A percentile compares a stretch with the other conserved stretches of the same genome.
Evolutionary conservation across 37 sponge, comb jelly and placozoan species (phyloP).

Genomic region (Halichondria panicea): DNA sequence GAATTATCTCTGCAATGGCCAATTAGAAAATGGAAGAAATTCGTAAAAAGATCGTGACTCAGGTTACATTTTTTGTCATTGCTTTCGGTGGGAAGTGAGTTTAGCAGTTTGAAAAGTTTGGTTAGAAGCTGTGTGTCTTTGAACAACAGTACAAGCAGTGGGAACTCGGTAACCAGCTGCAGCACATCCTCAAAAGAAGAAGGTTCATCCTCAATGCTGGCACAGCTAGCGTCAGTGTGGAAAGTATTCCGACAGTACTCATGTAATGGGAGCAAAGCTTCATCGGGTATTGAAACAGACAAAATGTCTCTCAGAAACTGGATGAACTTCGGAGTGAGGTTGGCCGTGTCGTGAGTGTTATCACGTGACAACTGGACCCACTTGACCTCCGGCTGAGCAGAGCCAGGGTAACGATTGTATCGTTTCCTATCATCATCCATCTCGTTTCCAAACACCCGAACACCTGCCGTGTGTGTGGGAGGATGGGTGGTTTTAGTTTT

Average conservation of each 20-base stretch:
- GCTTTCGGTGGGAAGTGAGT: conserved; percentile 1
- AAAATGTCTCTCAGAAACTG: conserved; percentile 18
- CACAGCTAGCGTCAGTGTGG: no score
- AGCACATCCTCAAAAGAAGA: background rate
- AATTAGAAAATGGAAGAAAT: conserved; percentile 28
- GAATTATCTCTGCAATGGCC: conserved; percentile 31
- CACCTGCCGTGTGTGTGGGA: background rate
- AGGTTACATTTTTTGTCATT: background rate
- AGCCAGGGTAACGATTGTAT: conserved; percentile 1
- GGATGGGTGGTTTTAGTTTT: no score
- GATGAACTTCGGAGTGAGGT: conserved; percentile 10
- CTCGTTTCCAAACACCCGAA: conserved; percentile 34
- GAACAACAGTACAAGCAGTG: conserved; percentile 30
- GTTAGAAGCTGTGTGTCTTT: conserved; percentile 9
- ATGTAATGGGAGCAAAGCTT: background rate
- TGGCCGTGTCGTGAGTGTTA: background rate
- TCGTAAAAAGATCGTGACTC: background rate
- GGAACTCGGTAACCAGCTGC: background rate
- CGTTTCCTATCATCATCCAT: conserved; percentile 32
- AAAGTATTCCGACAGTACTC: conserved; percentile 4
- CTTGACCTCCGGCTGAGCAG: conserved; percentile 3
- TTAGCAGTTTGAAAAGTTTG: conserved; percentile 13
- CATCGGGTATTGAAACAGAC: background rate
- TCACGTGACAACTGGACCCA: conserved; percentile 8
- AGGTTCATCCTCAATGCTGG: background rate